Conservation (phyloP, 1,140 invertebrate species). For the Trypoxylus dichotomus region DNA sequence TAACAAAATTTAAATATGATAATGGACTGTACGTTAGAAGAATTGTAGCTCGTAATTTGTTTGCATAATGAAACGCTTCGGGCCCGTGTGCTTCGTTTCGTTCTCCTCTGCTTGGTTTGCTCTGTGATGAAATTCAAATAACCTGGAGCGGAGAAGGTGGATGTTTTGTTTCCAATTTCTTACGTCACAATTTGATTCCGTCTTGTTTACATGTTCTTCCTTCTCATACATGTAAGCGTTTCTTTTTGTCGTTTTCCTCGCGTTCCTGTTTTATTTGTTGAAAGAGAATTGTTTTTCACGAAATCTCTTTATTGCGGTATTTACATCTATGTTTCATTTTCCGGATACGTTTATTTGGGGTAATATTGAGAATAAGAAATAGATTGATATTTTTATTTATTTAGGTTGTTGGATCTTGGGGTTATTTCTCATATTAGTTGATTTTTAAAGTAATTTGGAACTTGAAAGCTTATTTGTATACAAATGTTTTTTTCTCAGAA, state of each 20-base stretch:
- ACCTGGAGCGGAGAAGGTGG: conserved; percentile 1
- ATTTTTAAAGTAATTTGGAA: background rate
- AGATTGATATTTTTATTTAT: conserved; percentile 1
- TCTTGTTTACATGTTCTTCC: conserved; percentile 1
- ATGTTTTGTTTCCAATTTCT: conserved; percentile 23
- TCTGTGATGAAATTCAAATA: conserved; percentile 14
- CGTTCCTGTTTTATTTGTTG: conserved; percentile 8
- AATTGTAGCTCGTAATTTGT: conserved; percentile 16
- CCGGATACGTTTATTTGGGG: background rate
- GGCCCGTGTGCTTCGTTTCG: background rate
- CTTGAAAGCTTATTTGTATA: too few species aligned
- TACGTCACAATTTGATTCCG: conserved; percentile 7
- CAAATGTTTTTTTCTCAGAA: background rate
- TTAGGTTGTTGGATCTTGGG: background rate
- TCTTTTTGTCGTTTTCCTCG: background rate
- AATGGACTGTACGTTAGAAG: background rate
- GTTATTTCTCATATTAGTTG: background rate
- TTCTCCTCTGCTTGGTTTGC: background rate
- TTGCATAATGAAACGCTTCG: conserved; percentile 16
- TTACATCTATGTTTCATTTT: background rate
- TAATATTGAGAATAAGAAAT: background rate
- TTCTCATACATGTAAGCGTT: background rate
- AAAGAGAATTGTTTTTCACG: conserved; percentile 21
- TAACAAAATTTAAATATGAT: conserved; percentile 12
- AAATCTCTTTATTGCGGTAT: conserved; percentile 5